Evolutionary conservation across 2,888 invertebrate species (phyloP), one percentile per base, ranked within the genome.

Genomic region (Perizoma flavofasciatum): DNA sequence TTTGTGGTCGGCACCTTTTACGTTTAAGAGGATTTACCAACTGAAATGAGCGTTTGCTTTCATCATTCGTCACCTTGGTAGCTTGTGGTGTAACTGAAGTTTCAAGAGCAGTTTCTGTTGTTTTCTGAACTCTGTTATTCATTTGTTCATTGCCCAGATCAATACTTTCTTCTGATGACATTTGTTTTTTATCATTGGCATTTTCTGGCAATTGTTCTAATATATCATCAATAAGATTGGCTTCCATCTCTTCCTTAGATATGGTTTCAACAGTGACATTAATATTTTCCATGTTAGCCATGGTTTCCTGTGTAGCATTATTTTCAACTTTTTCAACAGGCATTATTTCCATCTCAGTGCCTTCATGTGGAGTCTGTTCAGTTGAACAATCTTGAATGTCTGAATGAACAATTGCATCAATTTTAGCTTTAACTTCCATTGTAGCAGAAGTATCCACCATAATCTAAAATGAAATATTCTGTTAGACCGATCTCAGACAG

Each of bases 1-100:
- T 61, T 6, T 22, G 0, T 6, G 46, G 43, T 8, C 50, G 53
- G 1, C 11, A 6, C 9, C 47, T 39, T 32, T 49, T 55, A 22
- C 55, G 49, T 49, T 60, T 65, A 6, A 53, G 37, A 11, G 49
- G 49, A 33, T 48, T 59, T 7, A 40, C 47, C 39, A 5, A n/a
- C 5, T 49, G 40, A 41, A 32, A 40, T 33, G n/a, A 10, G 22
- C 43, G 4, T 39, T 50, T 32, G 5, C 46, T 54, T 10, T 43
- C 35, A 37, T 59, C 34, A 5, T 44, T 47, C 40, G 43, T 40
- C 32, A n/a, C 49, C 48, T 44, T 34, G 47, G 33, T 5, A 32
- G 39, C 46, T 11, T 39, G n/a, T 41, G 41, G 10, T 41, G 6
- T 41, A 10, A n/a, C 10, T 10, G n/a, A 4, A 1, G 4, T 41